Percentiles rank a stretch among this genome's conserved stretches.
These are phyloP conservation scores for Tringa solitaria DNA, from an alignment of 2,113 vertebrate species.

Conservation along the genomic window DNA sequence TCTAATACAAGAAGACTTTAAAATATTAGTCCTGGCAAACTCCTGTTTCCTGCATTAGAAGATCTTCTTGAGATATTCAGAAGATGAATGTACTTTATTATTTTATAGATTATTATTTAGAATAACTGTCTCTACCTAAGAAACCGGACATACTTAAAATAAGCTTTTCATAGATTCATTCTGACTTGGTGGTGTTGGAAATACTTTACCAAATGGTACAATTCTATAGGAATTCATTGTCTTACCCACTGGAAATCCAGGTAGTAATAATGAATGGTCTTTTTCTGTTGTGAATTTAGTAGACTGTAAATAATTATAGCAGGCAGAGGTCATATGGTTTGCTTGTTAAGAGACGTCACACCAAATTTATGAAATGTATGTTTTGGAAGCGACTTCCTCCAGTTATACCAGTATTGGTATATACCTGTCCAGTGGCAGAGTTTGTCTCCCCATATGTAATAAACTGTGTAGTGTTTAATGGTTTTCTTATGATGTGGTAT, in stretches of 20 bases:
- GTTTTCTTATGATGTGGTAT: neutral
- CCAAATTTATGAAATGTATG: neutral
- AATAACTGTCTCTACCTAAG: neutral
- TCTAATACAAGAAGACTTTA: neutral
- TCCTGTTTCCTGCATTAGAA: neutral
- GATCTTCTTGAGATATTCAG: neutral
- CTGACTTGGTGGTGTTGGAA: neutral
- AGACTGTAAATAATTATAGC: neutral
- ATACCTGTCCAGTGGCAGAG: neutral
- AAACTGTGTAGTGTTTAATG: neutral
- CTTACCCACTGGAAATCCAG: neutral
- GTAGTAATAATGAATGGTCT: neutral
- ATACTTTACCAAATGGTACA: neutral
- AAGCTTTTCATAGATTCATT: neutral
- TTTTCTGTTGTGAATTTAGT: neutral
- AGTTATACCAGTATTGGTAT: neutral
- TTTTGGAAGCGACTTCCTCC: neutral
- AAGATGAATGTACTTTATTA: neutral
- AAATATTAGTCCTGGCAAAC: neutral
- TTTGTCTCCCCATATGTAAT: neutral
- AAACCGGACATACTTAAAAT: neutral
- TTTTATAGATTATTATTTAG: neutral
- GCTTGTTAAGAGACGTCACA: neutral
- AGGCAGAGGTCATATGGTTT: neutral
- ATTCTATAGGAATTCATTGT: neutral